Conservation (phyloP, 2,888 invertebrate species). For the Agonopterix subpropinquella region DNA sequence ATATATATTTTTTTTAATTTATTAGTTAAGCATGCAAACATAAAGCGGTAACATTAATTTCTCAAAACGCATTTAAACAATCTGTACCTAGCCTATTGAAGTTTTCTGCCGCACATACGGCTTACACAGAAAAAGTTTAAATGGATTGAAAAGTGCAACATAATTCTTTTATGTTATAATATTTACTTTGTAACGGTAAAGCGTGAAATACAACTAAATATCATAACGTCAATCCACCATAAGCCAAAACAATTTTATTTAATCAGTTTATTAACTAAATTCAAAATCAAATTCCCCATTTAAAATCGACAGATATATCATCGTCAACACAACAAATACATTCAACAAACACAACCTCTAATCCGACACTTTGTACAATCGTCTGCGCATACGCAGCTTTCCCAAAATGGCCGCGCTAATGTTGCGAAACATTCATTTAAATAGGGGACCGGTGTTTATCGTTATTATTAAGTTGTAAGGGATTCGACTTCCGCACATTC, state of each 20-base stretch:
- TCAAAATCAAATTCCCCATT: slow-evolving; percentile 26
- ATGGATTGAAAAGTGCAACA: too few species aligned
- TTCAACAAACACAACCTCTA: slow-evolving; percentile 51
- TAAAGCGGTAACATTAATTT: too few species aligned
- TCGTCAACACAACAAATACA: slow-evolving; percentile 48
- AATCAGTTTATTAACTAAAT: slow-evolving; percentile 1
- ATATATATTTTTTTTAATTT: too few species aligned
- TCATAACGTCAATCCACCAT: background rate
- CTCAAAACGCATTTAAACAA: too few species aligned
- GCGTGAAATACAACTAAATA: too few species aligned
- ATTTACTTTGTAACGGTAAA: too few species aligned
- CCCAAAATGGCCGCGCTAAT: slow-evolving; percentile 56
- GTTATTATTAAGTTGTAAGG: slow-evolving; percentile 68
- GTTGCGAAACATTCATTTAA: slow-evolving; percentile 64
- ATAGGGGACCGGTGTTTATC: slow-evolving; percentile 64
- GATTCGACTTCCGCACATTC: slow-evolving; percentile 66
- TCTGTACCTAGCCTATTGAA: too few species aligned
- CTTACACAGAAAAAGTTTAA: too few species aligned
- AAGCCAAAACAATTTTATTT: background rate
- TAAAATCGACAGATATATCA: slow-evolving; percentile 45
- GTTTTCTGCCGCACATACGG: too few species aligned
- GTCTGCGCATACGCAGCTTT: slow-evolving; percentile 49
- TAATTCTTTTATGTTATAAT: too few species aligned
- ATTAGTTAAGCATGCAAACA: too few species aligned
- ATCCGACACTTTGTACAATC: slow-evolving; percentile 48